Conservation (phyloP, 30 jellyfish, hydroid and myxozoan genomes). For the Aurelia sp. region DNA sequence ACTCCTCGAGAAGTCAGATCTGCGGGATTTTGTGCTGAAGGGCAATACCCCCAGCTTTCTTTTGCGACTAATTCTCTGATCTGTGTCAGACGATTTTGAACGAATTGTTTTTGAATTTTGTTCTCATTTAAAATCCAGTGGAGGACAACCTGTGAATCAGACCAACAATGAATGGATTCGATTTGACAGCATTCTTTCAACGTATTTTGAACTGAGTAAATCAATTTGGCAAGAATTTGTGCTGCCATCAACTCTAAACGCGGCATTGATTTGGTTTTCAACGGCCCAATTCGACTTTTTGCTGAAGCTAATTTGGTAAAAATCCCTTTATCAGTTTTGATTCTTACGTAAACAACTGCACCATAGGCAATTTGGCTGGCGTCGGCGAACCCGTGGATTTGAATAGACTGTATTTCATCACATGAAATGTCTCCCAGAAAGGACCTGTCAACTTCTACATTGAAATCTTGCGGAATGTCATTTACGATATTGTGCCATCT, state of each 20-base stretch:
- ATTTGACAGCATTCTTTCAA: background rate
- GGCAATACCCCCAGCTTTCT: slow-evolving; percentile 38
- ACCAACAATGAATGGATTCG: slow-evolving; percentile 14
- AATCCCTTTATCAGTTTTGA: background rate
- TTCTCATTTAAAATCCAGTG: slow-evolving; percentile 22
- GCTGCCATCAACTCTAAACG: slow-evolving; percentile 42
- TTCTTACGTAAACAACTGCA: slow-evolving; percentile 33
- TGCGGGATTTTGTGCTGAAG: slow-evolving; percentile 24
- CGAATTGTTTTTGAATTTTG: background rate
- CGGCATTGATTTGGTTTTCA: slow-evolving; percentile 17
- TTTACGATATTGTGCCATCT: slow-evolving; percentile 14
- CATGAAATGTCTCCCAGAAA: background rate
- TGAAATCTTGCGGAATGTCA: background rate
- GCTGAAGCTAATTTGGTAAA: slow-evolving; percentile 6
- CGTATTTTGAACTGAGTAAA: slow-evolving; percentile 5
- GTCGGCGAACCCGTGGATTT: slow-evolving; percentile 38
- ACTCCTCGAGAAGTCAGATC: slow-evolving; percentile 26
- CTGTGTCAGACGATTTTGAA: slow-evolving; percentile 5
- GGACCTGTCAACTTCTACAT: background rate
- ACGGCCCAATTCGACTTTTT: slow-evolving; percentile 21
- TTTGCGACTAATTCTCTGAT: slow-evolving; percentile 4
- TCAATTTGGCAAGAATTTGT: slow-evolving; percentile 1
- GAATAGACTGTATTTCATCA: background rate
- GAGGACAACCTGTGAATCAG: slow-evolving; percentile 35
- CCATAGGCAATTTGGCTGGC: slow-evolving; percentile 38